These are phyloP conservation scores for Rhinopithecus roxellana DNA, from an alignment of 2,113 vertebrate species.

Conservation along the genomic window DNA sequence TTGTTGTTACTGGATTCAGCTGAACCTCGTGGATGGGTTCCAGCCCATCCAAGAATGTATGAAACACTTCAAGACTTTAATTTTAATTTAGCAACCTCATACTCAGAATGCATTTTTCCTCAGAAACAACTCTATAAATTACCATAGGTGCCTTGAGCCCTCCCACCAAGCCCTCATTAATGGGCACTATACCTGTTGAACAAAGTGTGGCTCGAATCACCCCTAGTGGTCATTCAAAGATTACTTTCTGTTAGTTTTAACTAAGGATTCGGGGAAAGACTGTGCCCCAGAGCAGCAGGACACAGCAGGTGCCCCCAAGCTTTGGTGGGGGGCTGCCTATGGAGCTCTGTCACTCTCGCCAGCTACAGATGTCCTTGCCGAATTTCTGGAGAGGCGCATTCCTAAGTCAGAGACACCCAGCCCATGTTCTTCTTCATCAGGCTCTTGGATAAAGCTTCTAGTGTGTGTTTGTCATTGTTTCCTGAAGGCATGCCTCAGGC, in stretches of 20 bases:
- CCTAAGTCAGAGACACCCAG: background rate
- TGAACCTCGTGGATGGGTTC: background rate
- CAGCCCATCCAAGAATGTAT: background rate
- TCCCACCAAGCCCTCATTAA: background rate
- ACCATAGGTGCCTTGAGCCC: background rate
- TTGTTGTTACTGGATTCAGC: background rate
- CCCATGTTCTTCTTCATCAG: background rate
- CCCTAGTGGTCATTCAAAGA: background rate
- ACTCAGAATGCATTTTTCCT: conserved; percentile 13
- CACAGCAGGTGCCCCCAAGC: too few relatives aligned
- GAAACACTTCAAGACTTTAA: conserved; percentile 2
- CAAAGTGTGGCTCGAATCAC: background rate
- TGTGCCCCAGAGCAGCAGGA: too few relatives aligned
- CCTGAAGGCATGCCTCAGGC: background rate
- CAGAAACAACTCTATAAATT: conserved; percentile 18
- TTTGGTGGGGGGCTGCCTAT: background rate
- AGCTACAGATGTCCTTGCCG: too few relatives aligned
- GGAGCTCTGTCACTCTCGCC: background rate
- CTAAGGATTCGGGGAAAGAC: background rate
- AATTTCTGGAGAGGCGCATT: background rate
- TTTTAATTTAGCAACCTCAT: background rate
- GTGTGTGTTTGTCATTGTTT: background rate
- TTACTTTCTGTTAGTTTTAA: background rate
- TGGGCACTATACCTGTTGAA: background rate
- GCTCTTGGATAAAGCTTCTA: background rate